A percentile compares a stretch with the other conserved stretches of the same genome.
phyloP scores from a whole-genome alignment of 2,113 vertebrate genomes.

The Lasiurus borealis region DNA sequence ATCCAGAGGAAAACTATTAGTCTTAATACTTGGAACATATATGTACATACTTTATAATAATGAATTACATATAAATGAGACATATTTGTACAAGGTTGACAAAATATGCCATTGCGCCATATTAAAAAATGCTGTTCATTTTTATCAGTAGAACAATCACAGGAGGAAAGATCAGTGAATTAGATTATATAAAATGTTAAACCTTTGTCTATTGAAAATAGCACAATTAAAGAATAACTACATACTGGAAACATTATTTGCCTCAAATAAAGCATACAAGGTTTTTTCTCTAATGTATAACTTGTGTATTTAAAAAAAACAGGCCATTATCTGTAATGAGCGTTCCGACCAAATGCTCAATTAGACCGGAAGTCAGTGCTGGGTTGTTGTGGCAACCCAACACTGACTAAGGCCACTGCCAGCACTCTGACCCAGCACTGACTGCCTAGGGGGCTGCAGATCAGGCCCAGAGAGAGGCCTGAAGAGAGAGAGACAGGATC shows the following conservation, averaged over 20 bases:
- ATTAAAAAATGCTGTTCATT: neutral
- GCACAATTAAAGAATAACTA: slow-evolving; percentile 36
- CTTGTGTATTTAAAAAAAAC: neutral
- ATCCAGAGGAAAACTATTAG: neutral
- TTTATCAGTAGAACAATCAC: slow-evolving; percentile 39
- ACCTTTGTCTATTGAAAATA: neutral
- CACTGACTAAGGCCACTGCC: no score
- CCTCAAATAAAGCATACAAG: neutral
- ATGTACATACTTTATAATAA: neutral
- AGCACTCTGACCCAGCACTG: no score
- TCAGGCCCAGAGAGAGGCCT: no score
- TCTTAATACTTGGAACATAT: neutral
- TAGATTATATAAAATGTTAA: neutral
- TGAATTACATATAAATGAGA: neutral
- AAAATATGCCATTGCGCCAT: neutral
- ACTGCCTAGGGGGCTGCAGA: no score
- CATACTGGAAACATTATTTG: neutral
- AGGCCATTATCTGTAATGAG: no score
- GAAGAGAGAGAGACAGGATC: no score
- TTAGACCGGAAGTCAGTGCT: no score
- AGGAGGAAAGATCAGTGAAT: neutral
- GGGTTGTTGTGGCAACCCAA: no score
- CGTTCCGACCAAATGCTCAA: no score
- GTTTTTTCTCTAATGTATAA: neutral
- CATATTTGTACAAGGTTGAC: neutral